phyloP scores from a whole-genome alignment of 2,113 vertebrate species.

The Rhineura floridana region DNA sequence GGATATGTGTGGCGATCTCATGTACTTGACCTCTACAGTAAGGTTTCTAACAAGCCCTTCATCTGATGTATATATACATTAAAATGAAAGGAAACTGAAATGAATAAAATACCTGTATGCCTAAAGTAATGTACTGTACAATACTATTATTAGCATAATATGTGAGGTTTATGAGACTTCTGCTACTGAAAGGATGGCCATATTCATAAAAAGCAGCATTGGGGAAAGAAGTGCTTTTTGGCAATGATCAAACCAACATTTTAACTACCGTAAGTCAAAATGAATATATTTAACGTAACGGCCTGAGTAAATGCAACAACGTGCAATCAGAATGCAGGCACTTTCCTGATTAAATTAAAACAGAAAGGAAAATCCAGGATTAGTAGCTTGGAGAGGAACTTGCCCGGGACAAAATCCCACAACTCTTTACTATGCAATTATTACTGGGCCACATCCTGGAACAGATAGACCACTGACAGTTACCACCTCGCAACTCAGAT shows the following conservation, averaged over 20 bases:
- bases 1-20: conserved; percentile 34
- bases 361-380: neutral
- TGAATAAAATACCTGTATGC: conserved; percentile 67
- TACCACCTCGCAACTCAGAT: neutral
- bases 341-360: neutral
- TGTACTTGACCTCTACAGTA: conserved; percentile 36
- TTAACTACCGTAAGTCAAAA: conserved; percentile 1
- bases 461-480: neutral
- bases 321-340: neutral
- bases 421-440: neutral
- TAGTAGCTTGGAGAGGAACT: neutral
- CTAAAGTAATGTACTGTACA: conserved; percentile 51
- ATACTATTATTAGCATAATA: conserved; percentile 61
- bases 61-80: conserved; percentile 59
- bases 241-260: conserved; percentile 9
- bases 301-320: neutral
- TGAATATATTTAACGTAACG: neutral
- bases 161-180: conserved; percentile 59
- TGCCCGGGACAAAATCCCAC: neutral
- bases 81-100: conserved; percentile 63
- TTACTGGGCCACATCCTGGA: neutral
- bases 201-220: conserved; percentile 52
- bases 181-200: conserved; percentile 52
- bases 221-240: conserved; percentile 28
- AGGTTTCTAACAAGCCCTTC: conserved; percentile 43